Evolutionary conservation across 2,888 invertebrate species (phyloP), one percentile per base, ranked within the genome.

Genomic region (Dioctria linearis): DNA sequence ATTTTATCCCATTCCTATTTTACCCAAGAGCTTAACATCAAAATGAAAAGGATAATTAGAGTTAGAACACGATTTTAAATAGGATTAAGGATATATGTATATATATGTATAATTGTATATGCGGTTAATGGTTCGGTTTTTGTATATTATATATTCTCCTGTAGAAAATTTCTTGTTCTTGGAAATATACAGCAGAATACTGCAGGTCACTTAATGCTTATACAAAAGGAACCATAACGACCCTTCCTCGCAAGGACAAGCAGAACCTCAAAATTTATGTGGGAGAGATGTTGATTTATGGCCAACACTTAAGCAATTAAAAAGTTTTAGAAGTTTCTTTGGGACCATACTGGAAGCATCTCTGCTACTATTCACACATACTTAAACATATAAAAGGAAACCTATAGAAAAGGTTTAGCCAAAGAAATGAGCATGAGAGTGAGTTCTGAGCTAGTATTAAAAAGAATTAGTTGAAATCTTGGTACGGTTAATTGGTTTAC

Each of bases 241-340:
- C 59, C 61, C 61, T 39, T 75, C 37, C 75, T 59, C 75, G 61
- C 57, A 75, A 75, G 49, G 75, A 46, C 59, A 57, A 59, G 59
- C 49, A 75, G 75, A 61, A 54, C 71, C 61, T 59, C 37, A 39
- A 54, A 75, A 75, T 75, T 75, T 75, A 75, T 75, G 61, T 75
- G 43, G 39, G 13, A 39, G 59, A 42, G 59, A 61, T 59, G 75
- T 75, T 75, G 75, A 75, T 75, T 75, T 75, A 75, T 75, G 59
- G 59, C 11, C 61, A 75, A 75, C 75, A 75, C 75, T 75, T 75
- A 75, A 75, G 61, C 75, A 75, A 75, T 75, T 75, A 75, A 75
- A 75, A 75, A 75, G 59, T 75, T 75, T 75, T 42, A 75, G 59
- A 75, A 75, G 75, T 75, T 75, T 75, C 75, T 39, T 61, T 42